Conservation (phyloP, 1,140 invertebrate genomes). For the Melipona quadrifasciata region DNA sequence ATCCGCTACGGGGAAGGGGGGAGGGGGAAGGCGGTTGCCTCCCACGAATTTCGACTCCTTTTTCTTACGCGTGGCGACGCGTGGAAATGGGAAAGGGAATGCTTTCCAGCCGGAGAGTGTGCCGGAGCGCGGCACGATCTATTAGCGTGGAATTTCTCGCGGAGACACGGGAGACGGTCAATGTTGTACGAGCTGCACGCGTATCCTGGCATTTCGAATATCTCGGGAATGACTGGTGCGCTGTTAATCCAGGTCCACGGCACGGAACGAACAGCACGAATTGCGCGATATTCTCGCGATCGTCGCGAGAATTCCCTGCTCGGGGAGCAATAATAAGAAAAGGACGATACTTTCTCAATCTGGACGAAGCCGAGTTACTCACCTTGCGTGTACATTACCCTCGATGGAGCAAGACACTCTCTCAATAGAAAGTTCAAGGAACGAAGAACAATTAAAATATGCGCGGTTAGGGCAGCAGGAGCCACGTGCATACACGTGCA, state of each 20-base stretch:
- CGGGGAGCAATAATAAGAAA: too few species aligned
- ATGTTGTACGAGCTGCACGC: background rate
- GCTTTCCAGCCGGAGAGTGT: background rate
- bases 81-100: background rate
- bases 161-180: background rate
- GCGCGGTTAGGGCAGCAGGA: background rate
- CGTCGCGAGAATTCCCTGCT: background rate
- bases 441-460: background rate
- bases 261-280: too few species aligned
- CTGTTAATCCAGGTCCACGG: background rate
- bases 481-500: background rate
- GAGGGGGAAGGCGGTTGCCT: background rate
- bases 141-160: conserved; percentile 7
- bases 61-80: background rate
- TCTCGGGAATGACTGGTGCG: background rate
- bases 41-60: conserved; percentile 5
- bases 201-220: background rate
- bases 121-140: background rate
- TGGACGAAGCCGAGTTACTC: too few species aligned
- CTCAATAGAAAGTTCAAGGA: background rate
- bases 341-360: too few species aligned
- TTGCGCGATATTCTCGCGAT: background rate
- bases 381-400: too few species aligned
- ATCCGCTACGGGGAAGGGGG: conserved; percentile 2
- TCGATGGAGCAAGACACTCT: too few species aligned